These are phyloP conservation scores for Pterocles gutturalis DNA, from an alignment of 2,113 vertebrate genomes.

Conservation along the genomic window DNA sequence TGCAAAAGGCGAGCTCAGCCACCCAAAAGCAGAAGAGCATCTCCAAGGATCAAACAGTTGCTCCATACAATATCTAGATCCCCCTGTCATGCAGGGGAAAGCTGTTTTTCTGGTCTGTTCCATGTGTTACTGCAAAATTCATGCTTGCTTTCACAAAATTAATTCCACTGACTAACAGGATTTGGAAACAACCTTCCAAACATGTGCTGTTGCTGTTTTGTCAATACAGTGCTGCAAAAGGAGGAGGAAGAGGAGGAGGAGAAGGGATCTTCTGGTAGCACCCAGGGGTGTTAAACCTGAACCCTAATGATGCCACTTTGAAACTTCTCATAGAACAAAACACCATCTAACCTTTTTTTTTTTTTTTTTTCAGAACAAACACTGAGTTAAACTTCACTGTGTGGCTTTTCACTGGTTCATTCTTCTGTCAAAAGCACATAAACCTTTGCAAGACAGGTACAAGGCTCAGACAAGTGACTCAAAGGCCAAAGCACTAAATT, in stretches of 20 bases:
- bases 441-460: constrained; percentile 16
- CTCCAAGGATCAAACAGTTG: neutral
- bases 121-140: neutral
- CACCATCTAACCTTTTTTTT: neutral
- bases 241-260: neutral
- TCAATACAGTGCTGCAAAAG: neutral
- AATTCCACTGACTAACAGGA: neutral
- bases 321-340: neutral
- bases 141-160: constrained; percentile 46
- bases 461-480: constrained; percentile 13
- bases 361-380: neutral
- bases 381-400: neutral
- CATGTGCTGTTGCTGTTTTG: neutral
- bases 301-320: neutral
- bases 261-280: neutral
- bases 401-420: neutral
- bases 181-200: constrained; percentile 3
- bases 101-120: neutral
- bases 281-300: neutral
- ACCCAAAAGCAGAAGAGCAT: neutral
- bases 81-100: neutral
- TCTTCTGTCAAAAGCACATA: neutral
- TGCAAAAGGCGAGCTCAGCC: neutral
- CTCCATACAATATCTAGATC: fast-evolving
- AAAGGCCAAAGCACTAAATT: constrained; percentile 46